phyloP scores from a whole-genome alignment of 1,140 invertebrate genomes.

The Saccostrea glomerata region DNA sequence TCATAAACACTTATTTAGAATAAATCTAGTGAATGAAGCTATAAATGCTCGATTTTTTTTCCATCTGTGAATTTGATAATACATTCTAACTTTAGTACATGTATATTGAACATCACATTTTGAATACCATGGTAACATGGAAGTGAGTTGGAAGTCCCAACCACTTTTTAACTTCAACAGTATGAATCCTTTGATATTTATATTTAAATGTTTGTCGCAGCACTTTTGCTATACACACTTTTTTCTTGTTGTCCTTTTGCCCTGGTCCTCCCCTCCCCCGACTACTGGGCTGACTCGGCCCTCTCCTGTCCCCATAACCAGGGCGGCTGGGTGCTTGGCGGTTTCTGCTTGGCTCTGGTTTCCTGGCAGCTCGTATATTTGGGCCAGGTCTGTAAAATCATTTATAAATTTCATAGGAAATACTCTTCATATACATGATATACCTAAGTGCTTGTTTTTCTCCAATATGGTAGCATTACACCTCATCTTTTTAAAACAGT shows the following conservation, averaged over 20 bases:
- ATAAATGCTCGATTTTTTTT: too few species aligned
- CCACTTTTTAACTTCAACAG: too few species aligned
- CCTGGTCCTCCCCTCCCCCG: slow-evolving; percentile 72
- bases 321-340: slow-evolving; percentile 48
- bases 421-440: background rate
- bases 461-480: background rate
- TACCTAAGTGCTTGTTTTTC: background rate
- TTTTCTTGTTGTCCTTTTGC: slow-evolving; percentile 67
- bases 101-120: too few species aligned
- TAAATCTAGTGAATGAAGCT: too few species aligned
- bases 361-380: slow-evolving; percentile 71
- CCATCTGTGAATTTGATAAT: too few species aligned
- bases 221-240: background rate
- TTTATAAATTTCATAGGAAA: background rate
- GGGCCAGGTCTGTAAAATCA: slow-evolving; percentile 67
- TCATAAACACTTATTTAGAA: too few species aligned
- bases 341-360: slow-evolving; percentile 58
- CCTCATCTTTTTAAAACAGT: background rate
- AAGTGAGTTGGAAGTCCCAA: too few species aligned
- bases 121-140: too few species aligned
- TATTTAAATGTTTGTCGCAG: too few species aligned
- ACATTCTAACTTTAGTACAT: too few species aligned
- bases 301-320: slow-evolving; percentile 43
- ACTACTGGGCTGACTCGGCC: slow-evolving; percentile 33
- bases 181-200: too few species aligned